Conservation (phyloP, 1,140 invertebrate genomes). For the Callitettix versicolor region DNA sequence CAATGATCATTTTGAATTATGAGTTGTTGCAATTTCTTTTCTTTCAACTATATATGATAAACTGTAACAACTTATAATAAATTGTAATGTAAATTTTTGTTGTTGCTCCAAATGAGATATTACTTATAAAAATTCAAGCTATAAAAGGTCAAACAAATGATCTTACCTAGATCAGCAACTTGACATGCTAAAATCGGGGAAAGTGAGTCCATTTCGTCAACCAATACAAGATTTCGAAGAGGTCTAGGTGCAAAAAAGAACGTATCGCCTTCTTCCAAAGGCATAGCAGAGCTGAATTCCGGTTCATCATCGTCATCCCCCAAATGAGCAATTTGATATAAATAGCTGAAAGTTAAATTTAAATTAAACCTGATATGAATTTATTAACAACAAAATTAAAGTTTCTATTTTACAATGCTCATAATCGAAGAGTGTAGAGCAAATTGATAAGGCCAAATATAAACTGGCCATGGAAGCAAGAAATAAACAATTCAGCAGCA, state of each 20-base stretch:
- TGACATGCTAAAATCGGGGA: conserved; percentile 85
- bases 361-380: neutral
- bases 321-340: conserved; percentile 98
- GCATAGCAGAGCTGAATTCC: conserved; percentile 97
- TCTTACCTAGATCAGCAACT: conserved; percentile 40
- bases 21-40: no score
- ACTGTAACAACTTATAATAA: no score
- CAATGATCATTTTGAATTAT: no score
- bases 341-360: conserved; percentile 53
- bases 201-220: conserved; percentile 96
- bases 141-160: neutral
- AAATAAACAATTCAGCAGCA: no score
- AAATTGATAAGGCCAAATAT: neutral
- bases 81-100: no score
- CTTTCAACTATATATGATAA: no score
- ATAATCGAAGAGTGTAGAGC: neutral
- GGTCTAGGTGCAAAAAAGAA: conserved; percentile 96
- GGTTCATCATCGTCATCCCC: conserved; percentile 99
- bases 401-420: neutral
- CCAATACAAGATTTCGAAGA: conserved; percentile 90
- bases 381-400: neutral
- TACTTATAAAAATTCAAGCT: no score
- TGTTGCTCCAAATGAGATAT: no score
- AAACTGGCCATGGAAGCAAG: neutral
- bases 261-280: conserved; percentile 95